These are phyloP conservation scores for Papilio polyxenes DNA, from an alignment of 1,140 invertebrate genomes.

Conservation along the genomic window DNA sequence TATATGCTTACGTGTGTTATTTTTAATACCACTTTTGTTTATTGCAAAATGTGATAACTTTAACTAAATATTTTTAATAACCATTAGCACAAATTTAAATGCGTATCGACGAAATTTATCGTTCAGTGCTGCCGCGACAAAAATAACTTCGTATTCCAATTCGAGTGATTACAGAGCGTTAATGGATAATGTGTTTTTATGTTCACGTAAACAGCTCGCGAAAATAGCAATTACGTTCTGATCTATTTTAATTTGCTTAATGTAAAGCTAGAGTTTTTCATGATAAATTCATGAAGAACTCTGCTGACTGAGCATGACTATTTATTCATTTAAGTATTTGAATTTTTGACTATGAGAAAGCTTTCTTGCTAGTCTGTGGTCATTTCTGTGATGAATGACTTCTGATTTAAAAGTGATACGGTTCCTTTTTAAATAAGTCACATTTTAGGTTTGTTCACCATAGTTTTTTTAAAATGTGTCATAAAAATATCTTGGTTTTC, in stretches of 20 bases:
- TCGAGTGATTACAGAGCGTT: slow-evolving; percentile 6
- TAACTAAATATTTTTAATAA: neutral
- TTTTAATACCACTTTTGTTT: neutral
- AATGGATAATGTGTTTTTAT: neutral
- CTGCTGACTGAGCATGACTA: too few species aligned
- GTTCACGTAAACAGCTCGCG: neutral
- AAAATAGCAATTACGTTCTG: slow-evolving; percentile 23
- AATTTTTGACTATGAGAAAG: too few species aligned
- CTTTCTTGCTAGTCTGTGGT: too few species aligned
- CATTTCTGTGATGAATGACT: too few species aligned
- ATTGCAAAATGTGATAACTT: neutral
- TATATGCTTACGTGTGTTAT: neutral
- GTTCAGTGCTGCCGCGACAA: neutral
- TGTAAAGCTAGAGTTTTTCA: neutral
- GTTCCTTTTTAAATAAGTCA: too few species aligned
- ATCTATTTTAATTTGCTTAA: slow-evolving; percentile 33
- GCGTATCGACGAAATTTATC: neutral
- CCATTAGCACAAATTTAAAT: slow-evolving; percentile 7
- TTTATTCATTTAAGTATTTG: too few species aligned
- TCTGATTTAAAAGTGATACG: too few species aligned
- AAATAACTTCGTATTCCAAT: slow-evolving; percentile 24
- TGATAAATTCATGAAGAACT: too few species aligned
- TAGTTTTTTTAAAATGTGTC: too few species aligned
- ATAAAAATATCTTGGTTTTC: too few species aligned
- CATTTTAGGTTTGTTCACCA: too few species aligned